These are phyloP conservation scores for Schlechtendalia chinensis DNA, from an alignment of 1,140 invertebrate species.

Conservation along the genomic window DNA sequence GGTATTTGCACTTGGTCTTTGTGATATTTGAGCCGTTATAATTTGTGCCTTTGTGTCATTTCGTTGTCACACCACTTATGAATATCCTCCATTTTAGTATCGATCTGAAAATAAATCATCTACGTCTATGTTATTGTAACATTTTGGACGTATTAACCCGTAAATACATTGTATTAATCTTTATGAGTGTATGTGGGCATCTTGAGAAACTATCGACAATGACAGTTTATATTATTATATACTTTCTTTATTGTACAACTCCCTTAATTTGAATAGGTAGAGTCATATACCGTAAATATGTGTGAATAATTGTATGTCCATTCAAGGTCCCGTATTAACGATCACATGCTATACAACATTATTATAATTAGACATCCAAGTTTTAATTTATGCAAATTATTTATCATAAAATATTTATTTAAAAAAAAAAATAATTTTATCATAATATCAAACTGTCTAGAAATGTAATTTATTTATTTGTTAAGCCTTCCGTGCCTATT, in stretches of 20 bases:
- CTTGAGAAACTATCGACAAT: not conserved
- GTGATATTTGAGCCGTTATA: too few species aligned
- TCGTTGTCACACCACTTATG: too few species aligned
- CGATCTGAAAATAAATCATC: too few species aligned
- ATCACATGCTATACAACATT: constrained; percentile 6
- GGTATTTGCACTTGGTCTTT: too few species aligned
- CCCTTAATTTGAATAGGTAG: constrained; percentile 1
- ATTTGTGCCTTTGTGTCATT: too few species aligned
- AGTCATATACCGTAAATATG: not conserved
- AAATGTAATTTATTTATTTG: constrained; percentile 24
- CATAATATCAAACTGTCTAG: constrained; percentile 34
- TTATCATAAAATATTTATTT: constrained; percentile 13
- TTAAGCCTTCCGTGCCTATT: constrained; percentile 27
- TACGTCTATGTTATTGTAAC: too few species aligned
- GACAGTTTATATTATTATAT: not conserved
- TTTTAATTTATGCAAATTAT: constrained; percentile 17
- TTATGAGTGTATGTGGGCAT: not conserved
- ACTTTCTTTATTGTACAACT: not conserved
- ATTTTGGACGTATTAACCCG: too few species aligned
- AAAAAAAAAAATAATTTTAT: constrained; percentile 7
- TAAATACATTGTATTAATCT: not conserved
- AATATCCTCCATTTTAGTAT: too few species aligned
- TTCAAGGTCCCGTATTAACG: not conserved
- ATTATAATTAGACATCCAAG: constrained; percentile 22
- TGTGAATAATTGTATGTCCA: not conserved